Evolutionary conservation across 2,888 invertebrate genomes (phyloP).

Genomic region (Ramazzottius varieornatus): DNA sequence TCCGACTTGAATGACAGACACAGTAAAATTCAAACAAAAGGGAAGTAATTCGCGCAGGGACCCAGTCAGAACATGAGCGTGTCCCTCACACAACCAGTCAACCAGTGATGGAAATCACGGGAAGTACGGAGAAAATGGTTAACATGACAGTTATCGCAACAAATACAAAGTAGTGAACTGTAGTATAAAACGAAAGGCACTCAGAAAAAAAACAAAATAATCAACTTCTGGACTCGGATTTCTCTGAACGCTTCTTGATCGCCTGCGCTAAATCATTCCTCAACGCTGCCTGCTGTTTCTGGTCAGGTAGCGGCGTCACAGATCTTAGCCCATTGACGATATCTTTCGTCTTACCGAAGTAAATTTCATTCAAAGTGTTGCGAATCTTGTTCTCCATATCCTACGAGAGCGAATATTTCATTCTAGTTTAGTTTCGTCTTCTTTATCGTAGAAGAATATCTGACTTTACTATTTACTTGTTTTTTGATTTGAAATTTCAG

Average conservation of each 20-base stretch:
- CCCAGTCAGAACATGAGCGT: too few species aligned
- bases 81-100: too few species aligned
- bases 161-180: too few species aligned
- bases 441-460: not conserved
- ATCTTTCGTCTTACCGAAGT: slow-evolving; percentile 95
- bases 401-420: slow-evolving; percentile 14
- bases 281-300: slow-evolving; percentile 51
- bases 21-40: too few species aligned
- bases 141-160: too few species aligned
- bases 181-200: not conserved
- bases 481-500: too few species aligned
- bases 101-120: too few species aligned
- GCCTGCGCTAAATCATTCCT: slow-evolving; percentile 60
- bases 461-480: not conserved
- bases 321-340: slow-evolving; percentile 74
- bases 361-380: slow-evolving; percentile 88
- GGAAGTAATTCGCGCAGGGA: too few species aligned
- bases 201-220: not conserved
- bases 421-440: too few species aligned
- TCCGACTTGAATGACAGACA: too few species aligned
- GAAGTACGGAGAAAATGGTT: too few species aligned
- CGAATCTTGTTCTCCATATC: slow-evolving; percentile 99
- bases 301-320: slow-evolving; percentile 55
- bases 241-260: slow-evolving; percentile 45
- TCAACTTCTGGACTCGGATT: not conserved